Base-by-base conservation (phyloP, 2,797 vertebrate species). In the Urosaurus nigricauda region DNA sequence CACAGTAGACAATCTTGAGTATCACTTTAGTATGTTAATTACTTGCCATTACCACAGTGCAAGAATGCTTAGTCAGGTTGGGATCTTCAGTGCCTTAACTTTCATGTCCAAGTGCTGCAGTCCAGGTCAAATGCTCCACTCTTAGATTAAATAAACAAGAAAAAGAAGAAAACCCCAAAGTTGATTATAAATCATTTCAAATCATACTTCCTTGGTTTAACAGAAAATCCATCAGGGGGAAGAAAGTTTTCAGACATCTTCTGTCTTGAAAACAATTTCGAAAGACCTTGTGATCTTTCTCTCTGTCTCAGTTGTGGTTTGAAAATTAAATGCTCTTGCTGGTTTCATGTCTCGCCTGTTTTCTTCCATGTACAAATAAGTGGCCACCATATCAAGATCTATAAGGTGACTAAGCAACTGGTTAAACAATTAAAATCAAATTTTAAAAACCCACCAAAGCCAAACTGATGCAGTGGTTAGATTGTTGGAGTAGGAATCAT, bases 161-260 rank as follows among this genome's bases (percentile, higher is more conserved):
- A 12, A 1, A 58, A 70, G 53, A 71, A 77, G 77, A 81, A 81
- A 63, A 12, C 8, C 47, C 43, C 16, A 17, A 63, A 85, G 85
- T 91, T 86, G 92, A 90, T 86, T 86, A 65, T 86, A 65, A 90
- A 85, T 90, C 79, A 87, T 63, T 90, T 93, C 63, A 90, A 91
- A 94, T 89, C 65, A 88, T 78, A 87, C 24, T 90, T 90, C 51
- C 51, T 91, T 13, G 35, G 84, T 92, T 90, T 88, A 94, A 92
- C 82, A 91, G 86, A 93, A 95, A 94, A 93, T 92, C 88, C 87
- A 71, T 93, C 68, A 70, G 37, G 19, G 26, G 4, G 35, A 56
- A 56, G 78, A 85, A 94, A 86, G 0, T 2, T 7, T 79, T 47
- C 56, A 89, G 37, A 26, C 78, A 90, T 94, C 91, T 93, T 93